Evolutionary conservation across 1,140 invertebrate genomes (phyloP).

Genomic region (Drosophila repleta): DNA sequence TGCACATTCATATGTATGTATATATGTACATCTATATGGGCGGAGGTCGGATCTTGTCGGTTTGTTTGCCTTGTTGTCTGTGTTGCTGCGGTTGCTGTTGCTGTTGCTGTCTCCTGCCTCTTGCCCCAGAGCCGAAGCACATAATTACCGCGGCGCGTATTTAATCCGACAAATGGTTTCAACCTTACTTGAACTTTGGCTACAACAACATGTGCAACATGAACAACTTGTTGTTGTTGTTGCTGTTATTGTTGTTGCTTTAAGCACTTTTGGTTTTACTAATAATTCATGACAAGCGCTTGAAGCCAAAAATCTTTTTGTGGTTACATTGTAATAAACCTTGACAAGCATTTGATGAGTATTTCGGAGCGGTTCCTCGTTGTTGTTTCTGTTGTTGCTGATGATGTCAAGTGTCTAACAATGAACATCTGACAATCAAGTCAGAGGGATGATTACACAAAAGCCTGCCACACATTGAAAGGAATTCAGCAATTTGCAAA

Average conservation of each 20-base stretch:
- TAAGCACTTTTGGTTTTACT: constrained; percentile 64
- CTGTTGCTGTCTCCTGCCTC: constrained; percentile 31
- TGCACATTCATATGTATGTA: background rate
- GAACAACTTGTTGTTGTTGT: constrained; percentile 49
- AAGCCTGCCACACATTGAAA: background rate
- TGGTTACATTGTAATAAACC: constrained; percentile 80
- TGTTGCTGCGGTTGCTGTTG: constrained; percentile 52
- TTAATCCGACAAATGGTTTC: constrained; percentile 82
- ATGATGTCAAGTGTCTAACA: constrained; percentile 67
- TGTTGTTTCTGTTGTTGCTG: constrained; percentile 36
- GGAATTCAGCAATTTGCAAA: background rate
- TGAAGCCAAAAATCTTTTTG: constrained; percentile 65
- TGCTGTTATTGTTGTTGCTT: constrained; percentile 45
- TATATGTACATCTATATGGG: background rate
- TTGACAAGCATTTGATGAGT: constrained; percentile 55
- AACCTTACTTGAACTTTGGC: constrained; percentile 81
- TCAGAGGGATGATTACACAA: background rate
- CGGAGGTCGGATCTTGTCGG: constrained; percentile 56
- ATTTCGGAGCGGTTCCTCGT: background rate
- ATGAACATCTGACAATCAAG: constrained; percentile 32
- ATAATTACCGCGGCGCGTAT: constrained; percentile 81
- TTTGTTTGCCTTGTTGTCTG: constrained; percentile 74
- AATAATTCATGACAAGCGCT: constrained; percentile 77
- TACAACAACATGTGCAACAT: constrained; percentile 53
- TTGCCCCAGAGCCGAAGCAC: constrained; percentile 63